Evolutionary conservation across 2,888 invertebrate genomes (phyloP).

Genomic region (Lepidocyrtinus sp.): DNA sequence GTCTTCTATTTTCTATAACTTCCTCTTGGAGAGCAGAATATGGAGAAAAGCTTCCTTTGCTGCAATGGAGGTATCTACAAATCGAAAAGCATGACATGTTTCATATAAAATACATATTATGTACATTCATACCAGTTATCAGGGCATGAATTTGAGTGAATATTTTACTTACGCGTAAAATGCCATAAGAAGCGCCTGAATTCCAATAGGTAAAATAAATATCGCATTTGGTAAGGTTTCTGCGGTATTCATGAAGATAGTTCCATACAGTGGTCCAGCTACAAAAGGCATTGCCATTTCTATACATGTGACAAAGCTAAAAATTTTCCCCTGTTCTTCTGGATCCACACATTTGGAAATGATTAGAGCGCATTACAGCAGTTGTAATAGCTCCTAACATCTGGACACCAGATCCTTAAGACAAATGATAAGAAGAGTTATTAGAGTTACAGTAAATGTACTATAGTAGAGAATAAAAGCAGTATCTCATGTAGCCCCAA

Average conservation of each 20-base stretch:
- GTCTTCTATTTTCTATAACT: neutral
- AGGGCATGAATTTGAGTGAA: no score
- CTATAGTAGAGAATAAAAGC: no score
- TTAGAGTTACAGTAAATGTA: no score
- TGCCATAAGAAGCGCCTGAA: slow-evolving; percentile 72
- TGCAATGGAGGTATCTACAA: slow-evolving; percentile 32
- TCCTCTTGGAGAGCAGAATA: slow-evolving; percentile 37
- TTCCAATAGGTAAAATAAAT: slow-evolving; percentile 75
- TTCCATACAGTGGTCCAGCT: slow-evolving; percentile 78
- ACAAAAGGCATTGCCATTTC: slow-evolving; percentile 79
- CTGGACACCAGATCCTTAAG: slow-evolving; percentile 73
- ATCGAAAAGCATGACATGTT: neutral
- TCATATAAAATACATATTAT: no score
- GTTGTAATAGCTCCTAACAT: slow-evolving; percentile 75
- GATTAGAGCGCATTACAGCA: slow-evolving; percentile 77
- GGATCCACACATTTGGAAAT: slow-evolving; percentile 77
- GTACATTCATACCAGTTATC: no score
- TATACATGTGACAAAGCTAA: slow-evolving; percentile 73
- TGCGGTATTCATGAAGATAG: slow-evolving; percentile 78
- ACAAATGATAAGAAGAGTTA: no score
- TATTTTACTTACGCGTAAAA: slow-evolving; percentile 24
- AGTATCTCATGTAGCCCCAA: neutral
- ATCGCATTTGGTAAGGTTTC: slow-evolving; percentile 76
- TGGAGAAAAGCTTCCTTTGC: slow-evolving; percentile 24
- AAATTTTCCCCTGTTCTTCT: slow-evolving; percentile 75